Percentiles rank a stretch among this genome's conserved stretches.
phyloP scores from a whole-genome alignment of 2,113 vertebrate species.

The Cololabis saira region DNA sequence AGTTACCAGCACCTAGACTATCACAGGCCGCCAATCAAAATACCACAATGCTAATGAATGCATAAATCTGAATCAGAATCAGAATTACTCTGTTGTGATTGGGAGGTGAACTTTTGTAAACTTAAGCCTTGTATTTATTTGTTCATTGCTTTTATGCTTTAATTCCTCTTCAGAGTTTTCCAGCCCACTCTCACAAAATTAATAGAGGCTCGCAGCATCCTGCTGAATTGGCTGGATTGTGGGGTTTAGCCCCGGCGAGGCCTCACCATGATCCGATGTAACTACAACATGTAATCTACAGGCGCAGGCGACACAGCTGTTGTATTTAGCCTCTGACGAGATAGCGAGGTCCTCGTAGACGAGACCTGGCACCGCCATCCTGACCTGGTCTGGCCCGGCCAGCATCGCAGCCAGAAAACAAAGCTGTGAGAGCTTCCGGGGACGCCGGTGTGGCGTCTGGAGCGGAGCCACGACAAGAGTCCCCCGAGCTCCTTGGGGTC shows the following conservation, averaged over 20 bases:
- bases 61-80: no score
- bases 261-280: conserved; percentile 72
- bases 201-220: conserved; percentile 53
- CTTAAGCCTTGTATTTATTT: no score
- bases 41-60: no score
- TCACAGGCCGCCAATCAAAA: no score
- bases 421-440: conserved; percentile 31
- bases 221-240: conserved; percentile 77
- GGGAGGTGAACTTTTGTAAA: no score
- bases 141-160: neutral
- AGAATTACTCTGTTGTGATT: no score
- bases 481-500: conserved; percentile 9
- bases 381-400: conserved; percentile 19
- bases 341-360: conserved; percentile 26
- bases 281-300: conserved; percentile 73
- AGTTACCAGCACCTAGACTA: no score
- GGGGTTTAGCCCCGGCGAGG: conserved; percentile 47
- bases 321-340: conserved; percentile 56
- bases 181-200: conserved; percentile 25
- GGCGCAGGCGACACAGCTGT: conserved; percentile 66
- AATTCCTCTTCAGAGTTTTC: conserved; percentile 22
- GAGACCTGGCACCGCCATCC: conserved; percentile 25
- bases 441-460: conserved; percentile 26
- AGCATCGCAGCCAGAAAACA: conserved; percentile 38
- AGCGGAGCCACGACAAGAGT: neutral